Evolutionary conservation across 2,797 vertebrate genomes (phyloP).

Genomic region (Petrocephalus schoutedeni): DNA sequence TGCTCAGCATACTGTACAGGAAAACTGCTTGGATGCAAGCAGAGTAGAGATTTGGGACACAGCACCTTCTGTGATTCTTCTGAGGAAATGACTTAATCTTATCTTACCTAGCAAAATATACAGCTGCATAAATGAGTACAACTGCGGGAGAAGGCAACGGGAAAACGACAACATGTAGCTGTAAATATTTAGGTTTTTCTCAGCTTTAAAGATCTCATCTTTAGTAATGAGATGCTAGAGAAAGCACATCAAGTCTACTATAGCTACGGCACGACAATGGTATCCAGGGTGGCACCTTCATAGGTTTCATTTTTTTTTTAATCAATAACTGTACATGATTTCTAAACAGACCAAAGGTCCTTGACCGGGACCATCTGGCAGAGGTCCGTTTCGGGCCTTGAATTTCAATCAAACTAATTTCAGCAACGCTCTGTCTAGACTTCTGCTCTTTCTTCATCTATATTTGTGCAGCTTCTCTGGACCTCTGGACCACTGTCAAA

Average conservation of each 20-base stretch:
- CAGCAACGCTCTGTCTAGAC: constrained; percentile 45
- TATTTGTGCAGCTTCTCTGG: constrained; percentile 15
- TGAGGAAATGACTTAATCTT: neutral
- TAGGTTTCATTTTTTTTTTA: constrained; percentile 10
- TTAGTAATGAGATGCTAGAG: neutral
- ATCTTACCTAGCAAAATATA: neutral
- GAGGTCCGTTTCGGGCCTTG: constrained; percentile 34
- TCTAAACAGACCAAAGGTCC: constrained; percentile 36
- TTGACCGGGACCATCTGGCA: constrained; percentile 41
- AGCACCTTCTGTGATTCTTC: neutral
- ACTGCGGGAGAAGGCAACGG: neutral
- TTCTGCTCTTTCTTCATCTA: constrained; percentile 33
- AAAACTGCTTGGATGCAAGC: neutral
- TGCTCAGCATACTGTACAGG: neutral
- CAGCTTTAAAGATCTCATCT: neutral
- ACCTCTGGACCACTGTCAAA: constrained; percentile 18
- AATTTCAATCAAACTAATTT: constrained; percentile 34
- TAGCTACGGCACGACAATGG: neutral
- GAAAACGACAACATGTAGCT: neutral
- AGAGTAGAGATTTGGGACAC: neutral
- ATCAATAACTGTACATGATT: neutral
- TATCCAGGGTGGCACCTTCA: neutral
- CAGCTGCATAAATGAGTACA: neutral
- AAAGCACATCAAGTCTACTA: neutral
- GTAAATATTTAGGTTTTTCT: neutral